Evolutionary conservation across 1,140 invertebrate species (phyloP).

Genomic region (Ruditapes philippinarum): DNA sequence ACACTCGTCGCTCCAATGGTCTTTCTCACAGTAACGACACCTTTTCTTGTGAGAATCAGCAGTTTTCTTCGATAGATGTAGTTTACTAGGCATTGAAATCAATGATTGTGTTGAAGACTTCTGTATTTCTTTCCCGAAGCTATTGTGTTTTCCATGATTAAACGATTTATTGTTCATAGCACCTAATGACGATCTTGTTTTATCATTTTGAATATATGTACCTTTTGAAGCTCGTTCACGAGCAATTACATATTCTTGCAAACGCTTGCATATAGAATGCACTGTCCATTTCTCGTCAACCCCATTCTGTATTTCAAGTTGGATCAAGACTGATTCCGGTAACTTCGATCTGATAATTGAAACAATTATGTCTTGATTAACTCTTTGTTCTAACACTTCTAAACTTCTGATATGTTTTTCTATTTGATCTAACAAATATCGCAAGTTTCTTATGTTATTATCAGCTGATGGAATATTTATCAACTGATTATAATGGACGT

Average conservation of each 20-base stretch:
- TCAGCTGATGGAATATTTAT: not conserved
- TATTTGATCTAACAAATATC: not conserved
- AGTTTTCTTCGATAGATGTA: not conserved
- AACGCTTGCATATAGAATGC: not conserved
- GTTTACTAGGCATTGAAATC: not conserved
- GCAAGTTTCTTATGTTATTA: not conserved
- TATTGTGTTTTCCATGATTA: too few species aligned
- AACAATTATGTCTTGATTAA: not conserved
- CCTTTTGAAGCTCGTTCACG: not conserved
- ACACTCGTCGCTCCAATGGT: slow-evolving; percentile 47
- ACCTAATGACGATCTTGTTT: too few species aligned
- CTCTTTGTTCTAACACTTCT: slow-evolving; percentile 13
- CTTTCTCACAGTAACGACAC: slow-evolving; percentile 1
- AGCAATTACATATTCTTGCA: not conserved
- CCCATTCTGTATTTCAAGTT: slow-evolving; percentile 26
- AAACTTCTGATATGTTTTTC: not conserved
- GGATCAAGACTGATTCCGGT: not conserved
- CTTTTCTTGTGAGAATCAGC: not conserved
- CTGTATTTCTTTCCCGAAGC: too few species aligned
- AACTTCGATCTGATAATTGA: slow-evolving; percentile 5
- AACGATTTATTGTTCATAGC: too few species aligned
- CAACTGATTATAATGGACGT: not conserved
- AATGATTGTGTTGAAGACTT: not conserved
- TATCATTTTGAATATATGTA: not conserved
- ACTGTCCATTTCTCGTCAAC: slow-evolving; percentile 4